Conservation (phyloP, 2,113 vertebrate genomes). For the Ascaphus truei region DNA sequence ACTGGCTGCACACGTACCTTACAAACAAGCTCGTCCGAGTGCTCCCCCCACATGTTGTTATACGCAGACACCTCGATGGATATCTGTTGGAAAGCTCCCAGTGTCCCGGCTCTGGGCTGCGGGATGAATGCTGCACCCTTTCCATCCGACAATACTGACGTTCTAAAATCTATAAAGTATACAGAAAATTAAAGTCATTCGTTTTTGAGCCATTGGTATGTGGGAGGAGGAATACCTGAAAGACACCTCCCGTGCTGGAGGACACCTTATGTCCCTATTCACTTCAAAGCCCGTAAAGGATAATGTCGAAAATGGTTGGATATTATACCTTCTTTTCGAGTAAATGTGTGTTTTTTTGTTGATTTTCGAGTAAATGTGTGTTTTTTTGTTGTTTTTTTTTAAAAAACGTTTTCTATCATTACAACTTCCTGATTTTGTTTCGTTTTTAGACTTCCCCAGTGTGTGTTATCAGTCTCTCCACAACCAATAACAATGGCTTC, state of each 20-base stretch:
- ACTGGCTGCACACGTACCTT: constrained; percentile 55
- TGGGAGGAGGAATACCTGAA: constrained; percentile 11
- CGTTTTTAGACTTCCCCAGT: no score
- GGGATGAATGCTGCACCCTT: constrained; percentile 81
- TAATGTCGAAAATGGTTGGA: no score
- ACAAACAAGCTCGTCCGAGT: constrained; percentile 79
- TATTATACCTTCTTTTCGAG: no score
- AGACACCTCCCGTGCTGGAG: background rate
- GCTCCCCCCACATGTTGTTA: constrained; percentile 92
- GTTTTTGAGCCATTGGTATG: background rate
- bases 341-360: no score
- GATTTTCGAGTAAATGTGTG: no score
- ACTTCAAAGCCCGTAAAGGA: no score
- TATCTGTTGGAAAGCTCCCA: constrained; percentile 73
- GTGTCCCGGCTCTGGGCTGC: constrained; percentile 58
- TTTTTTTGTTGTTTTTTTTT: no score
- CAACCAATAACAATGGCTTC: no score
- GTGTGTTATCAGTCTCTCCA: no score
- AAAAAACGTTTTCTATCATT: no score
- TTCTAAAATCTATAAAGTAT: constrained; percentile 65
- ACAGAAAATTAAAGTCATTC: no score
- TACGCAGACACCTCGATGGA: constrained; percentile 73
- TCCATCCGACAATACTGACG: constrained; percentile 66
- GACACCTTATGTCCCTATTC: background rate
- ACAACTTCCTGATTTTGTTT: no score